Evolutionary conservation across 2,797 vertebrate genomes (phyloP), one percentile per base, ranked within the genome.

Genomic region (Manis pentadactyla): DNA sequence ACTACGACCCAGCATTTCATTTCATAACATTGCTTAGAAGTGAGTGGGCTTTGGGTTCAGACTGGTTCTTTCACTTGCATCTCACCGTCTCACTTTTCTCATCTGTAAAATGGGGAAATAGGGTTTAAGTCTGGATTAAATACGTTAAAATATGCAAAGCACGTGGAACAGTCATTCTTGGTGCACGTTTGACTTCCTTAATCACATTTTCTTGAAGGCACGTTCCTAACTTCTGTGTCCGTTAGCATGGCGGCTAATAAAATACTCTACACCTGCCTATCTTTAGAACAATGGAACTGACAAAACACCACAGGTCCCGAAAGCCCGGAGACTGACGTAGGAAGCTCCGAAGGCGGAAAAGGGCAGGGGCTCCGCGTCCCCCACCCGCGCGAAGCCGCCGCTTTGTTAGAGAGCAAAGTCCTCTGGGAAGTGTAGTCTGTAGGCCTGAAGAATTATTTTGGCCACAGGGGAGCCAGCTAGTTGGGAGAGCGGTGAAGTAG

Each of bases 401-500:
- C 73, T 42, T 57, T 14, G 71, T 82, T 57, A 75, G 75, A 78
- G 63, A 97, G 88, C 97, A 92, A 97, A 90, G 97, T 94, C 94
- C 84, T 95, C 96, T 97, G 97, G 97, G 98, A 98, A 98, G 69
- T 98, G 98, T 98, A 98, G 98, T 98, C 57, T 96, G 93, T 74
- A 39, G 46, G 23, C 7, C 29, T 73, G 34, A 21, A 21, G 71
- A 63, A n/a, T 7, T 31, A 18, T 81, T 73, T 92, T 73, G 4
- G 53, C 21, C n/a, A 7, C 3, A 0, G 57, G 34, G 59, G n/a
- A 84, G 8, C 25, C 87, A 69, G 61, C n/a, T 83, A 51, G 39
- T 7, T 86, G n/a, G 29, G 13, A 3, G 17, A 4, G 23, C 12
- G 31, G 42, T 25, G 7, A 17, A 92, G 6, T 57, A 74, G 23